Percentiles rank a stretch among this genome's conserved stretches.
Conservation (phyloP, 2,888 invertebrate genomes). For the Octodonta nipae region DNA sequence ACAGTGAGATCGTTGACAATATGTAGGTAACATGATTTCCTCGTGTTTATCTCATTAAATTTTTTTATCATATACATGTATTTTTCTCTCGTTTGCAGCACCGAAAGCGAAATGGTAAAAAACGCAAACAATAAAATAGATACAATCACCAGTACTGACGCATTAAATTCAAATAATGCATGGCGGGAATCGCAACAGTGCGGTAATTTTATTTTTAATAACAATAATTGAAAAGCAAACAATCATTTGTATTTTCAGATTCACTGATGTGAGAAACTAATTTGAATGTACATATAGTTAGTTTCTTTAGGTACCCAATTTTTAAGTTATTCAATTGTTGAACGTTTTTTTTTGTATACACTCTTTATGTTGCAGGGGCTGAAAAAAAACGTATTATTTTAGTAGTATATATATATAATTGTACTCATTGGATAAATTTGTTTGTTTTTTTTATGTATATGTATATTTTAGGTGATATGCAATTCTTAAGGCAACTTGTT, state of each 20-base stretch:
- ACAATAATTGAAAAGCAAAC: conserved; percentile 27
- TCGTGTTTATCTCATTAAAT: conserved; percentile 5
- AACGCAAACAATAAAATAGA: conserved; percentile 34
- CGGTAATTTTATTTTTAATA: conserved; percentile 27
- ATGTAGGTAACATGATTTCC: conserved; percentile 28
- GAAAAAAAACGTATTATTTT: neutral
- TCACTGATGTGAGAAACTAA: conserved; percentile 33
- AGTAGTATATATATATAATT: neutral
- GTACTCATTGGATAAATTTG: neutral
- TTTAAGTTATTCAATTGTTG: conserved; percentile 19
- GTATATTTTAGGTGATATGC: no score
- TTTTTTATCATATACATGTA: no score
- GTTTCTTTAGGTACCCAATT: conserved; percentile 23
- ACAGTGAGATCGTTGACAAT: conserved; percentile 33
- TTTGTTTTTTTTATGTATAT: no score
- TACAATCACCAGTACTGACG: conserved; percentile 32
- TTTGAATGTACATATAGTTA: conserved; percentile 15
- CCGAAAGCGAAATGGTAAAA: conserved; percentile 33
- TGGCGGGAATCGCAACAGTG: conserved; percentile 34
- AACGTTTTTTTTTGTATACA: conserved; percentile 12
- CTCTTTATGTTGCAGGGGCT: neutral
- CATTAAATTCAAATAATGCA: conserved; percentile 35
- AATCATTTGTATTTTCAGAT: conserved; percentile 30
- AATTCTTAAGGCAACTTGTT: no score
- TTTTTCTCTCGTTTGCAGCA: no score